A percentile compares a stretch with the other conserved stretches of the same genome.
Conservation (phyloP, 1,140 invertebrate genomes). For the Periplaneta americana region DNA sequence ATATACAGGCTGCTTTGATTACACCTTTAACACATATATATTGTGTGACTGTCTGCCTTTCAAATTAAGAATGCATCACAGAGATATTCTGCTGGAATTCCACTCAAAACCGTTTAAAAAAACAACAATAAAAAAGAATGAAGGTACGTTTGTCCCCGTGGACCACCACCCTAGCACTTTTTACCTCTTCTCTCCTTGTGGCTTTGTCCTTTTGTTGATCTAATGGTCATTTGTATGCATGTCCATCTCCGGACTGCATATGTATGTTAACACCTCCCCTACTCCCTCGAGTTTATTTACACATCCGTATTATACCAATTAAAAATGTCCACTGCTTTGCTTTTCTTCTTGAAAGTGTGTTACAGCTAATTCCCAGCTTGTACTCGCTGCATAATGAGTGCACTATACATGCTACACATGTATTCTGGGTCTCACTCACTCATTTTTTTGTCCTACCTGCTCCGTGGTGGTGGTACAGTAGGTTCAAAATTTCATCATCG, state of each 20-base stretch:
- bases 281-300: neutral
- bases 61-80: neutral
- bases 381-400: neutral
- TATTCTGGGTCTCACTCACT: neutral
- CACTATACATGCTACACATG: neutral
- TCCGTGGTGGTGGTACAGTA: neutral
- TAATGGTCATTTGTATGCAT: neutral
- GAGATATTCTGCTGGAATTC: neutral
- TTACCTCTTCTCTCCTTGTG: neutral
- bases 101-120: neutral
- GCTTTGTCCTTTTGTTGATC: neutral
- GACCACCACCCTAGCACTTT: neutral
- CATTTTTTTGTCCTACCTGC: neutral
- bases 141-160: neutral
- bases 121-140: neutral
- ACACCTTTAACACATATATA: neutral
- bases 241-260: neutral
- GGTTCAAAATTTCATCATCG: neutral
- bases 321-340: neutral
- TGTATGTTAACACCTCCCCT: neutral
- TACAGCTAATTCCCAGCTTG: neutral
- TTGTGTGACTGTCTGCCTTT: neutral
- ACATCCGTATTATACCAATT: neutral
- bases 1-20: neutral
- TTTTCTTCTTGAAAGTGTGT: neutral